phyloP scores from a whole-genome alignment of 2,113 vertebrate species.

The Ptilonorhynchus violaceus region DNA sequence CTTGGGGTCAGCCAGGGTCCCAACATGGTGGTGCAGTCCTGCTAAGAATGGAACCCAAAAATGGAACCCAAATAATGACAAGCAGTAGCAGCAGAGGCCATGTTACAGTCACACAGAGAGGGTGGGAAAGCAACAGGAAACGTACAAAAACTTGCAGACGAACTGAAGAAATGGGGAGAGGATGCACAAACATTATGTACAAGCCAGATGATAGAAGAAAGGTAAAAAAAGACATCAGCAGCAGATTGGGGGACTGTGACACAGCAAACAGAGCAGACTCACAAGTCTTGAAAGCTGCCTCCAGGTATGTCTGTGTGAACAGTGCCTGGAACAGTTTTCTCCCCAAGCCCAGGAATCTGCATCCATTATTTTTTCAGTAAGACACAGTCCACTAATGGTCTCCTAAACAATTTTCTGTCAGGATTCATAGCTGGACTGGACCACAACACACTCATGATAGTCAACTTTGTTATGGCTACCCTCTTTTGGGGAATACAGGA shows the following conservation, averaged over 20 bases:
- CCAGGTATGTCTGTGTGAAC: background rate
- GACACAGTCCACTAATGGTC: background rate
- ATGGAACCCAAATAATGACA: background rate
- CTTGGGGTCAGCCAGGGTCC: background rate
- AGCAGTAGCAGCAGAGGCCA: background rate
- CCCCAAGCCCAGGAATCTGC: background rate
- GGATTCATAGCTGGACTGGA: background rate
- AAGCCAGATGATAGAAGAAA: background rate
- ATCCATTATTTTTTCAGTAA: background rate
- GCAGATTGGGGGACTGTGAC: rapidly evolving
- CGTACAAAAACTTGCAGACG: background rate
- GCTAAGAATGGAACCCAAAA: background rate
- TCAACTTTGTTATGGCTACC: background rate
- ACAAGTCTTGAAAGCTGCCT: background rate
- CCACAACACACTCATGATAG: background rate
- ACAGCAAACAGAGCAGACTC: background rate
- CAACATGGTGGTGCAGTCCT: background rate
- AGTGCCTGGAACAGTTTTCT: background rate
- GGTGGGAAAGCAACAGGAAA: background rate
- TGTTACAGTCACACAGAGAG: background rate
- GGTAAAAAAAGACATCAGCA: background rate
- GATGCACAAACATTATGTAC: background rate
- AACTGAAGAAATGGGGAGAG: background rate
- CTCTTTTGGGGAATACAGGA: background rate
- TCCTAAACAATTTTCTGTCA: background rate